A percentile compares a stretch with the other conserved stretches of the same genome.
Conservation (phyloP, 1,140 invertebrate species). For the Araneus ventricosus region DNA sequence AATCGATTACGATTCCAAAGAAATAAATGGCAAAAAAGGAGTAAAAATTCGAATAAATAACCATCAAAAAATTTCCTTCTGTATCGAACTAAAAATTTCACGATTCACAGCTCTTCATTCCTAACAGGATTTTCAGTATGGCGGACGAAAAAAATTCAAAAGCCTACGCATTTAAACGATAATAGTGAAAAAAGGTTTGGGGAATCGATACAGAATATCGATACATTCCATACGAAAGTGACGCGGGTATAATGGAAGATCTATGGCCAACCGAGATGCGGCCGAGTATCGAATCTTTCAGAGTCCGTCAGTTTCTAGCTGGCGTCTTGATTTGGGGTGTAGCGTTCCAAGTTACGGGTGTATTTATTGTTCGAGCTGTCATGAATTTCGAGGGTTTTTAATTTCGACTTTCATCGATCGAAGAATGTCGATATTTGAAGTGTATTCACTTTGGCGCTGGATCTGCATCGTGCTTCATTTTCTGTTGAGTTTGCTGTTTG, state of each 20-base stretch:
- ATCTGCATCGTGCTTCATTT: neutral
- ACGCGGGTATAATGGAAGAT: conserved; percentile 61
- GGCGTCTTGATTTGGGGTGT: conserved; percentile 7
- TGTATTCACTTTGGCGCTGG: neutral
- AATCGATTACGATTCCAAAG: conserved; percentile 58
- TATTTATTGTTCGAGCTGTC: conserved; percentile 37
- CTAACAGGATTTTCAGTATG: conserved; percentile 68
- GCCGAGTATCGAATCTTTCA: conserved; percentile 30
- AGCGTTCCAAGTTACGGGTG: neutral
- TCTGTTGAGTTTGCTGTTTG: conserved; percentile 10
- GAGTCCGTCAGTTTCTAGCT: conserved; percentile 1
- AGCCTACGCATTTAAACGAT: conserved; percentile 44
- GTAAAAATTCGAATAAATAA: conserved; percentile 60
- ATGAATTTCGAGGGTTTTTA: conserved; percentile 40
- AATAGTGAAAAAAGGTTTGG: conserved; percentile 37
- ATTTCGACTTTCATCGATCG: conserved; percentile 26
- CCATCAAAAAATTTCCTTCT: conserved; percentile 55
- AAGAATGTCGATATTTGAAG: conserved; percentile 28
- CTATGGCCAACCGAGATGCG: conserved; percentile 45
- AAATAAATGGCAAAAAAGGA: conserved; percentile 39
- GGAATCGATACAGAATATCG: conserved; percentile 54
- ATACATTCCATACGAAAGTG: conserved; percentile 68
- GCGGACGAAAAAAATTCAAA: neutral
- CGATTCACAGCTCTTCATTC: conserved; percentile 56
- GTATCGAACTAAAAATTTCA: conserved; percentile 65